phyloP scores from a whole-genome alignment of 2,888 invertebrate genomes.

The Seira ritae region DNA sequence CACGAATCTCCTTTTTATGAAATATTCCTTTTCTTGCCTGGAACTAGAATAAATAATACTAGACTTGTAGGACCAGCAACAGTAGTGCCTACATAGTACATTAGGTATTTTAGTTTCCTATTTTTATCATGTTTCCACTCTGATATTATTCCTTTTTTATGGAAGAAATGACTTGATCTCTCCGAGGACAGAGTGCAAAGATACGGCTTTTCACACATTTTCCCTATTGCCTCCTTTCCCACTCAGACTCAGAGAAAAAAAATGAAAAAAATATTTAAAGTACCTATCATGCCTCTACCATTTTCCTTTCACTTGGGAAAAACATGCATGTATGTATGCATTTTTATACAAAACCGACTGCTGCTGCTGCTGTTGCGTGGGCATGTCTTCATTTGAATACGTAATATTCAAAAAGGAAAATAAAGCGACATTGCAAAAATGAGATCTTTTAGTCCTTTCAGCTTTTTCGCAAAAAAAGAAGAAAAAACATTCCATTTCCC shows the following conservation, averaged over 20 bases:
- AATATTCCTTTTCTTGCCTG: background rate
- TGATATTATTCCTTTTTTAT: constrained; percentile 1
- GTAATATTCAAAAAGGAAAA: background rate
- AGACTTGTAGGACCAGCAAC: too few relatives aligned
- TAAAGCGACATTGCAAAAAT: constrained; percentile 14
- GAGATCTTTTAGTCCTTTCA: too few relatives aligned
- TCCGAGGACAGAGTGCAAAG: background rate
- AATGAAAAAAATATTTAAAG: constrained; percentile 6
- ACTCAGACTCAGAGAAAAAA: background rate
- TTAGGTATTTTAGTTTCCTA: background rate
- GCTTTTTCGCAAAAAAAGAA: too few relatives aligned
- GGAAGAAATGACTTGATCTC: constrained; percentile 7
- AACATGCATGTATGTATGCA: too few relatives aligned
- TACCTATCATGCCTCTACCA: background rate
- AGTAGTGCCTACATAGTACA: too few relatives aligned
- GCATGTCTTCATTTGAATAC: constrained; percentile 9
- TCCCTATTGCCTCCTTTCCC: background rate
- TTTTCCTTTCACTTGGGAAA: too few relatives aligned
- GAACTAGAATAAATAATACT: background rate
- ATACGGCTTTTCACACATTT: background rate
- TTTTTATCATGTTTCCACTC: constrained; percentile 10
- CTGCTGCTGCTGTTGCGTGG: background rate
- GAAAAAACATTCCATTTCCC: too few relatives aligned
- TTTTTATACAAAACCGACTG: too few relatives aligned
- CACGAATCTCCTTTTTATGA: background rate